Conservation (phyloP, 2,888 invertebrate genomes). For the Buathra laborator region DNA sequence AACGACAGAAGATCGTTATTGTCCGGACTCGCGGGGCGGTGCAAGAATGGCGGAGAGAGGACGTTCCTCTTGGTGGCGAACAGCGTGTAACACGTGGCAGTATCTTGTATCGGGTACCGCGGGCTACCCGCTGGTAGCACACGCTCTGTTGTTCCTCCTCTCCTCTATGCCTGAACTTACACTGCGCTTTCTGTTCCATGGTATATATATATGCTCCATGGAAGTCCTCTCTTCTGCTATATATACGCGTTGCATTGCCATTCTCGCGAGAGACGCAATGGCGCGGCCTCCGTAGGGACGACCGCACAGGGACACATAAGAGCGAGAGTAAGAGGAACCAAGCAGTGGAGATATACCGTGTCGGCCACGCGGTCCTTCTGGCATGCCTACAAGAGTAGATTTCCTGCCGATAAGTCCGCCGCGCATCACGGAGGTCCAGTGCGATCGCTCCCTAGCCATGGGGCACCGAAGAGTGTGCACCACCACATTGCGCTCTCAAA, state of each 20-base stretch:
- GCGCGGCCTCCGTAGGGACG: slow-evolving; percentile 58
- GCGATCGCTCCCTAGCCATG: slow-evolving; percentile 72
- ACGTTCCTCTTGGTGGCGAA: slow-evolving; percentile 84
- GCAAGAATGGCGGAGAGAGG: slow-evolving; percentile 76
- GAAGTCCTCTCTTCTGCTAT: slow-evolving; percentile 24
- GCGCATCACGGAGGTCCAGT: slow-evolving; percentile 81
- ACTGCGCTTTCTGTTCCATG: slow-evolving; percentile 45
- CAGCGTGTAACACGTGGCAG: slow-evolving; percentile 85
- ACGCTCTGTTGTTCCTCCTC: slow-evolving; percentile 75
- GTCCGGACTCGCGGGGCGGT: slow-evolving; percentile 65
- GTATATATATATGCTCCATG: slow-evolving; percentile 44
- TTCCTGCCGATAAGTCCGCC: slow-evolving; percentile 82
- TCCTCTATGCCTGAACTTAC: slow-evolving; percentile 50
- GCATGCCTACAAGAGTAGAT: slow-evolving; percentile 84
- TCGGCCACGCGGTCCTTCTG: slow-evolving; percentile 71
- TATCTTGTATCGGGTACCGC: slow-evolving; percentile 84
- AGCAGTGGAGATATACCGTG: slow-evolving; percentile 69
- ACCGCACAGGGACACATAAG: slow-evolving; percentile 60
- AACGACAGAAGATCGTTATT: slow-evolving; percentile 70
- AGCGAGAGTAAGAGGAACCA: slow-evolving; percentile 63
- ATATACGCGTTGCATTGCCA: slow-evolving; percentile 55
- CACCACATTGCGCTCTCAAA: slow-evolving; percentile 68
- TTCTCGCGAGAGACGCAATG: slow-evolving; percentile 63
- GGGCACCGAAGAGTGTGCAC: slow-evolving; percentile 56
- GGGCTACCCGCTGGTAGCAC: slow-evolving; percentile 81